Evolutionary conservation across 2,888 invertebrate genomes (phyloP).

Genomic region (Xanthorhoe designata): DNA sequence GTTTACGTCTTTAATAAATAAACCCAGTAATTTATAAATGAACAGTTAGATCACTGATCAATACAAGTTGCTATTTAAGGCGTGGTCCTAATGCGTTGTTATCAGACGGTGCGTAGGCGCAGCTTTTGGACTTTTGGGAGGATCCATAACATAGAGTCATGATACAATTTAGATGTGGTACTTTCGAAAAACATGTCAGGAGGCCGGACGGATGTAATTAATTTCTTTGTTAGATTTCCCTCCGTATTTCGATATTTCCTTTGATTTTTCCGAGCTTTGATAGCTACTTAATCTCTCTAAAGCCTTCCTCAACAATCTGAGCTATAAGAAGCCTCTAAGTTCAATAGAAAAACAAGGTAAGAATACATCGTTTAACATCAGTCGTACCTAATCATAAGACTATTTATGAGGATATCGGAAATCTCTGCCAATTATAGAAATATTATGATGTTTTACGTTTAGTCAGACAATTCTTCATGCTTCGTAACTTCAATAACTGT

Average conservation of each 20-base stretch:
- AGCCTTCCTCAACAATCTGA: too few relatives aligned
- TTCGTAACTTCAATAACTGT: neutral
- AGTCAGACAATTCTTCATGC: slow-evolving; percentile 1
- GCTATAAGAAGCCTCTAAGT: too few relatives aligned
- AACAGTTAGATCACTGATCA: slow-evolving; percentile 49
- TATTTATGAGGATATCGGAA: neutral
- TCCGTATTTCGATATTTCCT: too few relatives aligned
- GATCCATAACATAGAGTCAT: slow-evolving; percentile 37
- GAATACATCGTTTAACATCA: neutral
- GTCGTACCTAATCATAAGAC: neutral
- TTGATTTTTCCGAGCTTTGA: too few relatives aligned
- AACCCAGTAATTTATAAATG: slow-evolving; percentile 13
- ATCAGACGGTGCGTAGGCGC: slow-evolving; percentile 60
- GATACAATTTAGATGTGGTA: slow-evolving; percentile 38
- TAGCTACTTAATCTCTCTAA: too few relatives aligned
- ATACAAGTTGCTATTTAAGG: slow-evolving; percentile 62
- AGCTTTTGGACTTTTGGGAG: slow-evolving; percentile 56
- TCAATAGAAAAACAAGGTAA: too few relatives aligned
- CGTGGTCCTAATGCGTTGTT: slow-evolving; percentile 57
- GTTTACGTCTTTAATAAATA: neutral
- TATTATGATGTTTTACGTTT: neutral
- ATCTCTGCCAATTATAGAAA: neutral
- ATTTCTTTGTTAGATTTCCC: too few relatives aligned
- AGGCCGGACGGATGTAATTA: too few relatives aligned
- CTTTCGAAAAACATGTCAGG: neutral